Percentiles rank a stretch among this genome's conserved stretches.
Conservation (phyloP, 2,113 vertebrate genomes). For the Actenoides lindsayi region DNA sequence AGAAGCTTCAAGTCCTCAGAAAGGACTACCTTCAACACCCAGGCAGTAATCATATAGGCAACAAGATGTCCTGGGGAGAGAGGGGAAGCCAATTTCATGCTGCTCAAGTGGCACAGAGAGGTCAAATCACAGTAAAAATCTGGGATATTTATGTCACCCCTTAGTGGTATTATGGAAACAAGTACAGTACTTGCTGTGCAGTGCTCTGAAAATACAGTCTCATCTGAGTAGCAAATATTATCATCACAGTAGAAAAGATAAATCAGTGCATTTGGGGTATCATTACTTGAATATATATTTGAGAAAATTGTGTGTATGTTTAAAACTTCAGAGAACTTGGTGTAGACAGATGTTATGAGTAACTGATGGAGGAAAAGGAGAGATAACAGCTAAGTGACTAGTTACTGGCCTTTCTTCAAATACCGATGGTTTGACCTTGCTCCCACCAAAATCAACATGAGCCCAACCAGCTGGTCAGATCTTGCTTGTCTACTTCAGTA, state of each 20-base stretch:
- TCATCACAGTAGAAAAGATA: neutral
- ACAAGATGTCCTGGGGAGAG: neutral
- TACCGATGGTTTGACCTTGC: neutral
- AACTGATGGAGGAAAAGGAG: neutral
- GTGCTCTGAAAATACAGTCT: neutral
- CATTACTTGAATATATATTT: neutral
- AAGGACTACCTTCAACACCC: neutral
- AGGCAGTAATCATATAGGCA: neutral
- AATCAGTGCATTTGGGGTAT: neutral
- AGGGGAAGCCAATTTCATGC: neutral
- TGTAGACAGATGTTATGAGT: neutral
- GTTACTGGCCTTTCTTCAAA: neutral
- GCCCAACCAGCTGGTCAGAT: neutral
- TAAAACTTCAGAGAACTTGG: neutral
- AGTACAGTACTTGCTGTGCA: neutral
- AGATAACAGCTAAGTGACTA: neutral
- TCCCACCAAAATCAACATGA: neutral
- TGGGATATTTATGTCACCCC: neutral
- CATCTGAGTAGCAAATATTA: neutral
- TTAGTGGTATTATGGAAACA: neutral
- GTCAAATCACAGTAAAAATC: neutral
- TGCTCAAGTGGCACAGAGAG: neutral
- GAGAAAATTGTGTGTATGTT: neutral
- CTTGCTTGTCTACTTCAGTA: neutral
- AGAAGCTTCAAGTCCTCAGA: neutral